phyloP scores from a whole-genome alignment of 2,113 vertebrate genomes.

The Calyptomena viridis region DNA sequence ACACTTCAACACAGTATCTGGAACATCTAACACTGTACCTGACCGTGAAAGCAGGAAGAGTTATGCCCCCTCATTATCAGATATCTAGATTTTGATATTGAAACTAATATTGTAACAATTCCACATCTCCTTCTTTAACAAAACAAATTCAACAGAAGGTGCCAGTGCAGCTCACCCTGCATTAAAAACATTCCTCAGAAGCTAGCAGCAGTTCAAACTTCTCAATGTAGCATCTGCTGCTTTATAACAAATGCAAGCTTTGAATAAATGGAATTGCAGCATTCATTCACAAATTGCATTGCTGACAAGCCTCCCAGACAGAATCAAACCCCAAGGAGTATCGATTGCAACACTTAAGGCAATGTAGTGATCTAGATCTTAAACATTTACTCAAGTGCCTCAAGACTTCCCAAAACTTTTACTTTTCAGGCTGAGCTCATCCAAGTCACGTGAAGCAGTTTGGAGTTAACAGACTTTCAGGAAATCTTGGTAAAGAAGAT shows the following conservation, averaged over 20 bases:
- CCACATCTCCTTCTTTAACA: neutral
- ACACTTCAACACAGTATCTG: neutral
- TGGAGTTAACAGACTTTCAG: neutral
- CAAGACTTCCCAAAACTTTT: constrained; percentile 10
- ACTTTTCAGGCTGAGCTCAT: neutral
- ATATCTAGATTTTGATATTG: neutral
- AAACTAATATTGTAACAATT: neutral
- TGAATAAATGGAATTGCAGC: neutral
- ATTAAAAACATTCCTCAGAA: neutral
- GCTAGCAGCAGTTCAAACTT: neutral
- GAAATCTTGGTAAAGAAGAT: neutral
- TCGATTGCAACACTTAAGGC: neutral
- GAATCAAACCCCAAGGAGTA: constrained; percentile 5
- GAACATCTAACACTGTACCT: neutral
- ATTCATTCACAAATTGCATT: neutral
- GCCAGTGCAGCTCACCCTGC: neutral
- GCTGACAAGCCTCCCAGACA: neutral
- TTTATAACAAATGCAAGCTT: neutral
- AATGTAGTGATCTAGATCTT: neutral
- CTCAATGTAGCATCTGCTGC: neutral
- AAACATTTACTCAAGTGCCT: neutral
- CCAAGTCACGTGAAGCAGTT: neutral
- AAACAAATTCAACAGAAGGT: neutral
- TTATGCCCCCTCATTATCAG: neutral
- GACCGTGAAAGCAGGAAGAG: neutral